phyloP scores from a whole-genome alignment of 1,140 invertebrate species.

The Neotoxoptera formosana region DNA sequence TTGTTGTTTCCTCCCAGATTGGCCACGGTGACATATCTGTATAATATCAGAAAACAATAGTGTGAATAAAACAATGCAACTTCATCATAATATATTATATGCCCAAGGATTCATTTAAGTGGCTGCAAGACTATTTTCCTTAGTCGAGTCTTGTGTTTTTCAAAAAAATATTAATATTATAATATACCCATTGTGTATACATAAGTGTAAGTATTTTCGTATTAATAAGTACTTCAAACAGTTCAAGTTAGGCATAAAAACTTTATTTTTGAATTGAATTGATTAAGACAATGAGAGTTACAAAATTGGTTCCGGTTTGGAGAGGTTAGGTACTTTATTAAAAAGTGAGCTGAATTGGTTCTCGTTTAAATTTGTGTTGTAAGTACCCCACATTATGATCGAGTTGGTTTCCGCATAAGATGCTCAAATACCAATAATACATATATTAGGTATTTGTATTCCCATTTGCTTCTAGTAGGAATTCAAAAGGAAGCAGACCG shows the following conservation, averaged over 20 bases:
- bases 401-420: too few species aligned
- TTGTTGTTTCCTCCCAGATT: conserved; percentile 44
- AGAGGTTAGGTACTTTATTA: background rate
- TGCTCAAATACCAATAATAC: too few species aligned
- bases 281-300: background rate
- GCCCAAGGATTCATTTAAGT: background rate
- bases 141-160: background rate
- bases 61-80: background rate
- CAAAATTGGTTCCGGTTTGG: background rate
- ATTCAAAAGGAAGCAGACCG: too few species aligned
- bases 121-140: background rate
- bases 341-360: too few species aligned
- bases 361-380: too few species aligned
- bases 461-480: too few species aligned
- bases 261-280: background rate
- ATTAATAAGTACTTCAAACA: too few species aligned
- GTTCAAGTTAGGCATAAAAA: background rate
- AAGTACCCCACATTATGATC: too few species aligned
- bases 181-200: too few species aligned
- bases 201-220: too few species aligned
- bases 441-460: too few species aligned
- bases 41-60: background rate
- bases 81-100: background rate
- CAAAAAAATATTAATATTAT: background rate
- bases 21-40: conserved; percentile 42